A percentile compares a stretch with the other conserved stretches of the same genome.
Evolutionary conservation across 2,888 invertebrate species (phyloP).

Genomic region (Pristionchus maxplancki): DNA sequence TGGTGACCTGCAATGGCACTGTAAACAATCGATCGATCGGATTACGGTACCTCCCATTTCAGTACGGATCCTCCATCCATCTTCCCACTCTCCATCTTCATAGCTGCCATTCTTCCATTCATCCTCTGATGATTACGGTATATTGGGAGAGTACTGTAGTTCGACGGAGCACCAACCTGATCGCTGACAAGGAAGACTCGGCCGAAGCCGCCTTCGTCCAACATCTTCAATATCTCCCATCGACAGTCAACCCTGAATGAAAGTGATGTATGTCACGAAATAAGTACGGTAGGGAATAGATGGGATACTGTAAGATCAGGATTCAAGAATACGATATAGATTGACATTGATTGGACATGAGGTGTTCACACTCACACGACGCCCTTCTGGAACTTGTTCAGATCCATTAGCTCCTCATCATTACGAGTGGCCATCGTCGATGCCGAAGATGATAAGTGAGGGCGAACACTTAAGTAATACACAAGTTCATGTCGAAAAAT

Average conservation of each 20-base stretch:
- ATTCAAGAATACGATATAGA: no score
- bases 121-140: slow-evolving; percentile 18
- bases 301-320: no score
- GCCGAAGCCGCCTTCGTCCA: slow-evolving; percentile 24
- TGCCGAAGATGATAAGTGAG: no score
- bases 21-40: neutral
- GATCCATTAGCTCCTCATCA: neutral
- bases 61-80: slow-evolving; percentile 8
- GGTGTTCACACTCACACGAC: slow-evolving; percentile 5
- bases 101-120: neutral
- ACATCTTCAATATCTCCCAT: neutral
- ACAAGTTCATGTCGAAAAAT: no score
- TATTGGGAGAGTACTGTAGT: neutral
- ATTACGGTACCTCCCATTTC: slow-evolving; percentile 8
- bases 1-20: neutral
- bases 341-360: no score
- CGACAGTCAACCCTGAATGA: neutral
- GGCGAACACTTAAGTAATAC: no score
- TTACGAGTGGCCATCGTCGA: neutral
- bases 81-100: neutral
- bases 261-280: neutral
- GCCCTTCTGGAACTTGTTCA: neutral
- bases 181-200: neutral
- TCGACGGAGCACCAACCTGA: neutral
- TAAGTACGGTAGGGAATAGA: neutral